Evolutionary conservation across 2,888 invertebrate genomes (phyloP).

Genomic region (Cancer borealis): DNA sequence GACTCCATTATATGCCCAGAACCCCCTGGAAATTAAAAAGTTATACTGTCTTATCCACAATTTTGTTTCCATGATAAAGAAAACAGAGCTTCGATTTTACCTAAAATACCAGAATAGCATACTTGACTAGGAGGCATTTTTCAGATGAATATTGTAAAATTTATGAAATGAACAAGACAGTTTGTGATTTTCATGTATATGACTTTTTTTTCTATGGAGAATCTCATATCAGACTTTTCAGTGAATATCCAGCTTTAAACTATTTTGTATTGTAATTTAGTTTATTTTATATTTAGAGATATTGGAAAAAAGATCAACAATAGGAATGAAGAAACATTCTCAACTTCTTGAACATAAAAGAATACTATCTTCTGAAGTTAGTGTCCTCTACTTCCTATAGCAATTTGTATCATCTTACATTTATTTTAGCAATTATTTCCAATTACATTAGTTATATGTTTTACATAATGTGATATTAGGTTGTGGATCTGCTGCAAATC

Average conservation of each 20-base stretch:
- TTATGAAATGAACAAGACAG: neutral
- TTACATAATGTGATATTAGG: neutral
- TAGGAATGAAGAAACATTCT: neutral
- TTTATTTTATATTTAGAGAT: neutral
- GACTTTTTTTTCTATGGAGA: neutral
- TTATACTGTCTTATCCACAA: neutral
- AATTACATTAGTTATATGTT: neutral
- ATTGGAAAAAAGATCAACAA: neutral
- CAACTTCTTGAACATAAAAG: neutral
- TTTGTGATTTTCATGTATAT: neutral
- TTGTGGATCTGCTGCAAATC: neutral
- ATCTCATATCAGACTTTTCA: neutral
- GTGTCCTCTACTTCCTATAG: neutral
- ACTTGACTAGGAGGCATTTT: neutral
- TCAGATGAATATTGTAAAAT: neutral
- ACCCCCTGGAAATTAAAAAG: neutral
- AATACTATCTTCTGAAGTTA: neutral
- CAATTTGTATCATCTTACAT: neutral
- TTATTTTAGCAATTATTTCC: neutral
- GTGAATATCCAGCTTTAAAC: neutral
- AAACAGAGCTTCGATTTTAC: neutral
- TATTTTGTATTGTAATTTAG: neutral
- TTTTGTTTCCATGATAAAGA: neutral
- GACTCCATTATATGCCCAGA: constrained; percentile 65
- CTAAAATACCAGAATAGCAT: neutral